Percentiles rank a stretch among this genome's conserved stretches.
Evolutionary conservation across 2,113 vertebrate species (phyloP).

Genomic region (Corvus moneduloides): DNA sequence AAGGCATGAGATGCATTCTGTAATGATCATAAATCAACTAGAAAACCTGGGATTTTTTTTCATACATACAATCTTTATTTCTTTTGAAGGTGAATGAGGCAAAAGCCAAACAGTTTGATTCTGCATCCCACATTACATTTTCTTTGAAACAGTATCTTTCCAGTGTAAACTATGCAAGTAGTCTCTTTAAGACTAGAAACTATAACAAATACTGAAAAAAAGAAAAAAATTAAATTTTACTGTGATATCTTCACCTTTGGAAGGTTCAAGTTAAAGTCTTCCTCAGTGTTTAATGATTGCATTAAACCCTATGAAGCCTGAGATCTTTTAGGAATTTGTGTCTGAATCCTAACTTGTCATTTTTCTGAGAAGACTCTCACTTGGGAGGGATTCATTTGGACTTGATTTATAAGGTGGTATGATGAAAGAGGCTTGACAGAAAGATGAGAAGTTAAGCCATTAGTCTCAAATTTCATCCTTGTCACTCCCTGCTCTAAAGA

Average conservation of each 20-base stretch:
- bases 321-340: neutral
- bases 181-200: neutral
- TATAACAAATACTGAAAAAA: neutral
- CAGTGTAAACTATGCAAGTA: neutral
- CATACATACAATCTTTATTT: neutral
- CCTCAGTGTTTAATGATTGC: neutral
- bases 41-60: neutral
- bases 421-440: conserved; percentile 22
- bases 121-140: neutral
- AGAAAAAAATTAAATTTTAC: neutral
- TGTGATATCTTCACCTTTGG: neutral
- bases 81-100: neutral
- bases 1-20: neutral
- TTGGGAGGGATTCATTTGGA: neutral
- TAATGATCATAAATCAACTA: neutral
- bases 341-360: neutral
- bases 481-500: neutral
- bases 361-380: neutral
- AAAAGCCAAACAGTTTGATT: neutral
- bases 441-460: conserved; percentile 22
- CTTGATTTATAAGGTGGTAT: conserved; percentile 3
- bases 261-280: neutral
- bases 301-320: neutral
- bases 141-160: neutral
- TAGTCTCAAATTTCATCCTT: conserved; percentile 40